Evolutionary conservation across 2,888 invertebrate species (phyloP).

Genomic region (Amiota mariae): DNA sequence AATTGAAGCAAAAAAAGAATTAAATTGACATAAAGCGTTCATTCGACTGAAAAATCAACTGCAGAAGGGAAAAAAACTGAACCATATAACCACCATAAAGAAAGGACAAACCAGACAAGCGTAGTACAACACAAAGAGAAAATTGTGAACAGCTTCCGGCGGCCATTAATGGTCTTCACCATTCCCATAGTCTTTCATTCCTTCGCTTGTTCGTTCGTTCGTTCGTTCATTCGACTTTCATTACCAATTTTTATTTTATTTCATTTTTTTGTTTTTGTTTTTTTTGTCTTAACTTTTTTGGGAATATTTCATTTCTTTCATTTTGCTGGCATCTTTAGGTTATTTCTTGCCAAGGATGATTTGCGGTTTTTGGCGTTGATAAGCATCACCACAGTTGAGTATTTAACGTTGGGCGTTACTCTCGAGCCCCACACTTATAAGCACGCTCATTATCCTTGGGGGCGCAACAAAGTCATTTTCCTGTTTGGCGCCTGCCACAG

Average conservation of each 20-base stretch:
- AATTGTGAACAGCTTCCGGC: conserved; percentile 34
- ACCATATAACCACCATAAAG: background rate
- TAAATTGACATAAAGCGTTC: conserved; percentile 15
- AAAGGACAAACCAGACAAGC: background rate
- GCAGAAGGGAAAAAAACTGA: background rate
- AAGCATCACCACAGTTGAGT: conserved; percentile 16
- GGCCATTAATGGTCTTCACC: conserved; percentile 32
- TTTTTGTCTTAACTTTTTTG: background rate
- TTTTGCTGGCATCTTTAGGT: background rate
- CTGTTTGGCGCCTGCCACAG: background rate
- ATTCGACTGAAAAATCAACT: conserved; percentile 19
- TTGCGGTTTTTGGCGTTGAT: conserved; percentile 23
- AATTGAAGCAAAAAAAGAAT: conserved; percentile 7
- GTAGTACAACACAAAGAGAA: background rate
- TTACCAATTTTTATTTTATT: background rate
- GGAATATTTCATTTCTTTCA: background rate
- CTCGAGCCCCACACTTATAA: background rate
- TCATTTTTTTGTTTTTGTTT: conserved; percentile 5
- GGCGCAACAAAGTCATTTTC: conserved; percentile 2
- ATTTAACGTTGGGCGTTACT: background rate
- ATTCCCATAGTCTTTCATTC: too few relatives aligned
- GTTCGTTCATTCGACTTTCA: background rate
- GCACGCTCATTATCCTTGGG: background rate
- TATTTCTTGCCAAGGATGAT: background rate
- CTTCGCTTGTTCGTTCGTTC: too few relatives aligned